Evolutionary conservation across 2,113 vertebrate species (phyloP), one percentile per base, ranked within the genome.

Genomic region (Leucosticte australis): DNA sequence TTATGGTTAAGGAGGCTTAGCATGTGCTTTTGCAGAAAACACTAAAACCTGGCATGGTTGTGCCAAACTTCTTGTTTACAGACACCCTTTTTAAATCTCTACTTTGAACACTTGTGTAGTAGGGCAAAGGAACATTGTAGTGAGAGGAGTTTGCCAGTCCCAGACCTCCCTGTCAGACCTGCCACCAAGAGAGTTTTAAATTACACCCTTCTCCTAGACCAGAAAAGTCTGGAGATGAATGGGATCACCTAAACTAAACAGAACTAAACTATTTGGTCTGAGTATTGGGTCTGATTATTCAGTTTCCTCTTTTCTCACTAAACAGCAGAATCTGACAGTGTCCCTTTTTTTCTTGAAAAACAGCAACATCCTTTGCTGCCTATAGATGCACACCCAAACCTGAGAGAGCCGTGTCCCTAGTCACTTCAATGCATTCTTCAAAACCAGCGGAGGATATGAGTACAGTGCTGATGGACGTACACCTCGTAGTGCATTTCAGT

Each of bases 371-470:
- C 15, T 30, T 52, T 10, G 3, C 20, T 37, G 10, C 41, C 15
- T 53, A 3, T 7, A 30, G 28, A 28, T 89, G 28, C 26, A 52
- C 18, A 19, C 1, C 4, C 3, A 64, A 53, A 70, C n/a, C 24
- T 41, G 13, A 42, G 39, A 2, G 1, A 62, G 3, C 55, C 74
- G 12, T 5, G 35, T 35, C 13, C 2, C 7, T n/a, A 3, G 4
- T 59, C 28, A 27, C 6, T 44, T 31, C 31, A 44, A 22, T 10
- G 13, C 7, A 14, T 62, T 59, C 39, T 68, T 83, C 35, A 46
- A 49, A 93, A 78, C 15, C 28, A 37, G 13, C 4, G 31, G 13
- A 57, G 5, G 3, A 21, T 30, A 44, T 16, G 12, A 28, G 13
- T 24, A 19, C 62, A 57, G 15, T 52, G 47, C 8, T 90, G 37